These are phyloP conservation scores for Rugalucina vietnamica DNA, from an alignment of 2,888 invertebrate genomes.

Conservation along the genomic window DNA sequence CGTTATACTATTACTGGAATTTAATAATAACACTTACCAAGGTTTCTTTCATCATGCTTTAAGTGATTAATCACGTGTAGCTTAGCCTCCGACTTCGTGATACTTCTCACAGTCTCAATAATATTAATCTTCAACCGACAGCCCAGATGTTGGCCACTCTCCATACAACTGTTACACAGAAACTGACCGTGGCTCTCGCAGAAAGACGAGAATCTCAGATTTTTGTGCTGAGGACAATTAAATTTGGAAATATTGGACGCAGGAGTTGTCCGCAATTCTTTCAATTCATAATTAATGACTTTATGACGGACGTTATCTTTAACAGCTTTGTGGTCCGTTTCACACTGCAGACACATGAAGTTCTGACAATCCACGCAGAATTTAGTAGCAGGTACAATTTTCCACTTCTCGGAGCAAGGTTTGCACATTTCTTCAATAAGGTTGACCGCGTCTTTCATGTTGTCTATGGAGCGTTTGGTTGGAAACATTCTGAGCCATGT, in stretches of 20 bases:
- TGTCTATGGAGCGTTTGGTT: slow-evolving; percentile 45
- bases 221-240: slow-evolving; percentile 30
- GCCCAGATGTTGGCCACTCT: slow-evolving; percentile 30
- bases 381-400: slow-evolving; percentile 31
- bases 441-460: slow-evolving; percentile 51
- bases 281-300: slow-evolving; percentile 48
- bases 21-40: slow-evolving; percentile 42
- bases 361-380: slow-evolving; percentile 52
- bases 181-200: slow-evolving; percentile 52
- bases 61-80: slow-evolving; percentile 49
- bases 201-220: slow-evolving; percentile 26
- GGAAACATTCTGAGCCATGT: slow-evolving; percentile 58
- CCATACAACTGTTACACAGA: slow-evolving; percentile 52
- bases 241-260: slow-evolving; percentile 55
- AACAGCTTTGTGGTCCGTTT: slow-evolving; percentile 26
- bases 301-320: slow-evolving; percentile 26
- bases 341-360: slow-evolving; percentile 47
- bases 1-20: too few species aligned
- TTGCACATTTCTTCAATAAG: slow-evolving; percentile 55
- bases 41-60: slow-evolving; percentile 49
- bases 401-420: slow-evolving; percentile 49
- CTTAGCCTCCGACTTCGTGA: slow-evolving; percentile 54
- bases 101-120: slow-evolving; percentile 45
- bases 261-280: slow-evolving; percentile 54
- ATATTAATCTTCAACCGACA: slow-evolving; percentile 42